Evolutionary conservation across 2,888 invertebrate genomes (phyloP).

Genomic region (Heliconius ismenius): DNA sequence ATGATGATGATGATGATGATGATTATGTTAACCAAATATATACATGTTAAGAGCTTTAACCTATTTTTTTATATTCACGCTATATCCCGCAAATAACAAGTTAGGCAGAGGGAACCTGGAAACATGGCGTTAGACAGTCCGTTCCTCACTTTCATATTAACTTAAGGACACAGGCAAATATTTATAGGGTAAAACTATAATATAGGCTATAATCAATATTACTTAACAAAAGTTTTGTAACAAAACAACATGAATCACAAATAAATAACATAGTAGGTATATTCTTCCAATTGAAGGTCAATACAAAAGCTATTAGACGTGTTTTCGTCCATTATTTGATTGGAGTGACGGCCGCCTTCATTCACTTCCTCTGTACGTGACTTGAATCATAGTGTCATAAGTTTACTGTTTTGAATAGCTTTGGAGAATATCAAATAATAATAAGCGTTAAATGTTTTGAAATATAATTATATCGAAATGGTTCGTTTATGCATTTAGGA

Average conservation of each 20-base stretch:
- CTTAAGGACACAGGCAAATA: neutral
- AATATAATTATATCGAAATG: neutral
- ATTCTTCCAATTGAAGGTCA: slow-evolving; percentile 12
- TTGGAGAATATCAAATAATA: neutral
- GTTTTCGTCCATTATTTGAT: slow-evolving; percentile 28
- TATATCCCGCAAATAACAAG: too few relatives aligned
- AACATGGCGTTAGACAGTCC: too few relatives aligned
- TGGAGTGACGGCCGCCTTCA: slow-evolving; percentile 21
- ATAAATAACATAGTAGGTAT: slow-evolving; percentile 2
- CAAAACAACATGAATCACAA: slow-evolving; percentile 2
- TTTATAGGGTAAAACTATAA: neutral
- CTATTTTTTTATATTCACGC: too few relatives aligned
- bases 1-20: too few relatives aligned
- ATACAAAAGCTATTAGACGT: slow-evolving; percentile 9
- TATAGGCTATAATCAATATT: neutral
- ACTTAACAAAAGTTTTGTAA: slow-evolving; percentile 1
- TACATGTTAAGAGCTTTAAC: too few relatives aligned
- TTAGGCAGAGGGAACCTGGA: too few relatives aligned
- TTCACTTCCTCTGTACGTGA: slow-evolving; percentile 32
- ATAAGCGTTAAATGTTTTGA: neutral
- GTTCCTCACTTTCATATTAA: neutral
- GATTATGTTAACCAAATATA: too few relatives aligned
- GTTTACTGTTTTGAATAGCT: neutral
- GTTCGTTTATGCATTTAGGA: neutral
- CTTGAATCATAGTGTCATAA: slow-evolving; percentile 16